A percentile compares a stretch with the other conserved stretches of the same genome.
phyloP scores from a whole-genome alignment of 2,888 invertebrate species.

The Halictus quadricinctus region DNA sequence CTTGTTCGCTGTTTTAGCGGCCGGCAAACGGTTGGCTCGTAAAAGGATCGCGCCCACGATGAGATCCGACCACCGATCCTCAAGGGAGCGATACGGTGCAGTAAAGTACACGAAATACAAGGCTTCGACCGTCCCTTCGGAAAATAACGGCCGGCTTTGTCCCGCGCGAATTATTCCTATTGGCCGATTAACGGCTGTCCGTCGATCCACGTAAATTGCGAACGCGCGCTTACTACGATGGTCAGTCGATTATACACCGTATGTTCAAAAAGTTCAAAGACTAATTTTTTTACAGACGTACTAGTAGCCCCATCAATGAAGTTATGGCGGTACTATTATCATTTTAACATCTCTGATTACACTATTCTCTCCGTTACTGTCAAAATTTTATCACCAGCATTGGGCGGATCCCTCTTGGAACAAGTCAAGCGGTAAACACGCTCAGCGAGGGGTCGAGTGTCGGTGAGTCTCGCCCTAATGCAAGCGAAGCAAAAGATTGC shows the following conservation, averaged over 20 bases:
- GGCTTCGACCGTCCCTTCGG: slow-evolving; percentile 50
- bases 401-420: no score
- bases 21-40: slow-evolving; percentile 63
- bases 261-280: background rate
- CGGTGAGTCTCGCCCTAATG: no score
- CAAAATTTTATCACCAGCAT: no score
- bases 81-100: slow-evolving; percentile 56
- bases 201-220: slow-evolving; percentile 62
- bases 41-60: slow-evolving; percentile 68
- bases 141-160: slow-evolving; percentile 55
- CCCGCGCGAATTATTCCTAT: slow-evolving; percentile 46
- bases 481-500: no score
- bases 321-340: no score
- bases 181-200: slow-evolving; percentile 57
- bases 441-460: no score
- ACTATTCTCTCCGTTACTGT: no score
- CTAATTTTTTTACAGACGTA: background rate
- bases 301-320: no score
- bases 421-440: no score
- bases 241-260: background rate
- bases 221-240: slow-evolving; percentile 9
- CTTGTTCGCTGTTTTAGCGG: slow-evolving; percentile 31
- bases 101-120: slow-evolving; percentile 63
- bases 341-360: no score
- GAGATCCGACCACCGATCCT: slow-evolving; percentile 1